Evolutionary conservation across 2,888 invertebrate species (phyloP).

Genomic region (Dusona sp.): DNA sequence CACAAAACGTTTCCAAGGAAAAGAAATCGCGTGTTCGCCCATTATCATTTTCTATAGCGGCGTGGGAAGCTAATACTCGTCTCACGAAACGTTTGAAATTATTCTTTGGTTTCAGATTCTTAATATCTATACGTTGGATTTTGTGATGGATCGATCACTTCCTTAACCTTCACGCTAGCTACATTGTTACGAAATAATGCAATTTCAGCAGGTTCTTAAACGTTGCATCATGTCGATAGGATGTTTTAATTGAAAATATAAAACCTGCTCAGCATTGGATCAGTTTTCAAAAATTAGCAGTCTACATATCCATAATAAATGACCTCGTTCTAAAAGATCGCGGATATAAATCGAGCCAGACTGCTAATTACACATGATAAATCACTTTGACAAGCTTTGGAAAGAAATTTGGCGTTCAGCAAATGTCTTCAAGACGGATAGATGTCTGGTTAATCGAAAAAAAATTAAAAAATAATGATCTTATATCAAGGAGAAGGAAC

Average conservation of each 20-base stretch:
- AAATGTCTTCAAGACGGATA: background rate
- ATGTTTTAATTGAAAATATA: background rate
- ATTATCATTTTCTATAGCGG: slow-evolving; percentile 30
- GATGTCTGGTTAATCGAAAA: background rate
- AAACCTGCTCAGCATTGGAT: background rate
- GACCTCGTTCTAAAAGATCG: background rate
- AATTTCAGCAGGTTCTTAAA: background rate
- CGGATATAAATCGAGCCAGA: background rate
- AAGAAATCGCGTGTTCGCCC: slow-evolving; percentile 34
- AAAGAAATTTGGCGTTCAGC: background rate
- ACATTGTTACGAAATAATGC: background rate
- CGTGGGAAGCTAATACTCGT: slow-evolving; percentile 50
- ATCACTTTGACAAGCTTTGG: background rate
- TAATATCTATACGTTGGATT: background rate
- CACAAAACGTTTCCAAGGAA: slow-evolving; percentile 20
- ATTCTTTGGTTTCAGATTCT: background rate
- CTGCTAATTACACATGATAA: background rate
- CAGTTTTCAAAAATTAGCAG: background rate
- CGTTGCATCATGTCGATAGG: background rate
- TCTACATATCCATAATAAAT: background rate
- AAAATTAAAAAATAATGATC: background rate
- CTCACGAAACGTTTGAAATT: slow-evolving; percentile 3
- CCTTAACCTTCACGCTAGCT: background rate
- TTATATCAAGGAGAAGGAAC: background rate
- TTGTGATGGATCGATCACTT: slow-evolving; percentile 29